phyloP scores from a whole-genome alignment of 2,797 vertebrate species.

The Xyrichtys novacula region DNA sequence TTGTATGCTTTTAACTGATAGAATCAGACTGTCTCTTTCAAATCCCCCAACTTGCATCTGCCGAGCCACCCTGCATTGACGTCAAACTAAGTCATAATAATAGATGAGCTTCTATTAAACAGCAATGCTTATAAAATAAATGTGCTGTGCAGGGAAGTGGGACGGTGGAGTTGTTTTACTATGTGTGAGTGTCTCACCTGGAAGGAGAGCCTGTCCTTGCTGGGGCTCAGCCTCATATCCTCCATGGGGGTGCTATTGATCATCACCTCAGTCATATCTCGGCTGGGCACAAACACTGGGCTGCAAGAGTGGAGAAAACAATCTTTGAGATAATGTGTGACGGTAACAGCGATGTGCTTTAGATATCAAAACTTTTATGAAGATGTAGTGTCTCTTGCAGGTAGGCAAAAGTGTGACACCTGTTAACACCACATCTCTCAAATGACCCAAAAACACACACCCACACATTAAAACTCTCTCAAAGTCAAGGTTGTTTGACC shows the following conservation, averaged over 20 bases:
- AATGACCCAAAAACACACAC: background rate
- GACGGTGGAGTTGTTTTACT: background rate
- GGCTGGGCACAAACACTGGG: constrained; percentile 91
- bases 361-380: no score
- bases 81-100: constrained; percentile 13
- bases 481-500: constrained; percentile 1
- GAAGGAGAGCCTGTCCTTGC: constrained; percentile 95
- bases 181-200: constrained; percentile 85
- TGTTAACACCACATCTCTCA: background rate
- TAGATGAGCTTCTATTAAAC: constrained; percentile 1
- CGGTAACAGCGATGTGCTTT: no score
- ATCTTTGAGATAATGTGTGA: background rate
- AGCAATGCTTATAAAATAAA: background rate
- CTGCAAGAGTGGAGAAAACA: constrained; percentile 74
- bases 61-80: background rate
- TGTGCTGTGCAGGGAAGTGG: background rate
- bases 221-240: constrained; percentile 94
- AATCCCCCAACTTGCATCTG: background rate
- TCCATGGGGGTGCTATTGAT: constrained; percentile 94
- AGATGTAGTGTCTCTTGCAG: no score
- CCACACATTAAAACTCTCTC: background rate
- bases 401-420: background rate
- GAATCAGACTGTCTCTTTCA: no score
- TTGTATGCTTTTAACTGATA: no score
- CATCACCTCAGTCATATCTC: constrained; percentile 98